Evolutionary conservation across 1,140 invertebrate species (phyloP).

Genomic region (Anagrus nilaparvatae): DNA sequence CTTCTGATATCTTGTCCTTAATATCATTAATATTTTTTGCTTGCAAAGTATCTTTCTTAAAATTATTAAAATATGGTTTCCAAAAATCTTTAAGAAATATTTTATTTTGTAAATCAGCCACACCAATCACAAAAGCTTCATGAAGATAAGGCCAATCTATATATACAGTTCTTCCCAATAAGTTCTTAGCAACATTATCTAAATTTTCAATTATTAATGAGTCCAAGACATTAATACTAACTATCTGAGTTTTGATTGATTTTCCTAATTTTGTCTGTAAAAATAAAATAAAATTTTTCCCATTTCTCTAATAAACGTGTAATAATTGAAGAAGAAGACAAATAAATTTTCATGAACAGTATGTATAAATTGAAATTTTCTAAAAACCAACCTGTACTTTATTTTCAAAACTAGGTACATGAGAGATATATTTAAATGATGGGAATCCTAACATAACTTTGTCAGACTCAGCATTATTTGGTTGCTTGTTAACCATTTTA

Average conservation of each 20-base stretch:
- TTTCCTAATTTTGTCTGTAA: constrained; percentile 71
- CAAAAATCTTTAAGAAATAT: constrained; percentile 10
- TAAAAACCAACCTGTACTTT: neutral
- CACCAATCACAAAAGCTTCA: constrained; percentile 46
- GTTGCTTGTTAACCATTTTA: constrained; percentile 60
- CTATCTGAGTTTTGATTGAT: constrained; percentile 63
- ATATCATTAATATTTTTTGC: neutral
- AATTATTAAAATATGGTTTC: constrained; percentile 16
- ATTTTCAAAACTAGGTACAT: constrained; percentile 55
- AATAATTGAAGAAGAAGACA: too few relatives aligned
- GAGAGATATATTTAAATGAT: constrained; percentile 71
- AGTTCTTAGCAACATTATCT: constrained; percentile 43
- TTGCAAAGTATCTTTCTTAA: neutral
- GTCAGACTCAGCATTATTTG: constrained; percentile 56
- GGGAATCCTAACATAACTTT: constrained; percentile 83
- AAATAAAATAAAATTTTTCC: neutral
- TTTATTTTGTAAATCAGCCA: constrained; percentile 19
- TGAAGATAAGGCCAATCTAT: constrained; percentile 83
- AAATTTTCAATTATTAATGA: constrained; percentile 31
- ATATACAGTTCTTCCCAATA: constrained; percentile 63
- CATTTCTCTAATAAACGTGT: neutral
- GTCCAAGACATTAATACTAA: constrained; percentile 62
- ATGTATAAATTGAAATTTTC: too few relatives aligned
- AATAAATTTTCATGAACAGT: too few relatives aligned
- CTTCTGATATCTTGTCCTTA: neutral